Conservation (phyloP, 2,113 vertebrate genomes). For the Prietella phreatophila region DNA sequence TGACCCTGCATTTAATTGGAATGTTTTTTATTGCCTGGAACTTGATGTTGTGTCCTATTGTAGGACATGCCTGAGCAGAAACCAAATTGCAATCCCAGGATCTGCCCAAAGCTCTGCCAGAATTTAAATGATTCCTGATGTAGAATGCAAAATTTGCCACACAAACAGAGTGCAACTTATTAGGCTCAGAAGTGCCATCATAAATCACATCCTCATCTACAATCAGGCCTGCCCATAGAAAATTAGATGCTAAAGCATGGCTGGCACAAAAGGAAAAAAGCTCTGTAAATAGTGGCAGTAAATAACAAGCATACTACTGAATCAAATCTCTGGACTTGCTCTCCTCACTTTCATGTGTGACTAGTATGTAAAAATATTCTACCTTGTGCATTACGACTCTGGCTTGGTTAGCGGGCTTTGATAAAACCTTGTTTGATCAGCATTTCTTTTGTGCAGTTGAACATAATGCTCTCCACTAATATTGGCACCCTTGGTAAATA, state of each 20-base stretch:
- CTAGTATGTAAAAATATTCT: conserved; percentile 44
- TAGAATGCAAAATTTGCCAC: conserved; percentile 32
- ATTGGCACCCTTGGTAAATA: no score
- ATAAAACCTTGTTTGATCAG: conserved; percentile 59
- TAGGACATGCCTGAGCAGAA: conserved; percentile 17
- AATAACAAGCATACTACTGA: conserved; percentile 21
- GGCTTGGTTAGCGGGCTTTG: conserved; percentile 51
- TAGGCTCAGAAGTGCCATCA: conserved; percentile 36
- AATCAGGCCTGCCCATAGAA: conserved; percentile 41
- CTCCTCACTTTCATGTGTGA: conserved; percentile 46
- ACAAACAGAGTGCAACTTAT: conserved; percentile 39
- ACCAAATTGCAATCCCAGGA: conserved; percentile 25
- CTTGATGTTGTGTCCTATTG: conserved; percentile 14
- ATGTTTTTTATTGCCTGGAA: conserved; percentile 1
- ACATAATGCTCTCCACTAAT: background rate
- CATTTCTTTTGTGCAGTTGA: conserved; percentile 30
- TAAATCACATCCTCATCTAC: conserved; percentile 50
- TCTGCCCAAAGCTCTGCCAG: conserved; percentile 26
- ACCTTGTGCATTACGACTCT: conserved; percentile 34
- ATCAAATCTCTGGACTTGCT: conserved; percentile 10
- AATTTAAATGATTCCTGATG: conserved; percentile 42
- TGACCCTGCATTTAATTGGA: conserved; percentile 17
- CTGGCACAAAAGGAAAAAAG: background rate
- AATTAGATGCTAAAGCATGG: conserved; percentile 37
- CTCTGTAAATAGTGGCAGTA: conserved; percentile 16